Base-by-base conservation (phyloP, 2,797 vertebrate genomes). In the Sylvia borin region DNA sequence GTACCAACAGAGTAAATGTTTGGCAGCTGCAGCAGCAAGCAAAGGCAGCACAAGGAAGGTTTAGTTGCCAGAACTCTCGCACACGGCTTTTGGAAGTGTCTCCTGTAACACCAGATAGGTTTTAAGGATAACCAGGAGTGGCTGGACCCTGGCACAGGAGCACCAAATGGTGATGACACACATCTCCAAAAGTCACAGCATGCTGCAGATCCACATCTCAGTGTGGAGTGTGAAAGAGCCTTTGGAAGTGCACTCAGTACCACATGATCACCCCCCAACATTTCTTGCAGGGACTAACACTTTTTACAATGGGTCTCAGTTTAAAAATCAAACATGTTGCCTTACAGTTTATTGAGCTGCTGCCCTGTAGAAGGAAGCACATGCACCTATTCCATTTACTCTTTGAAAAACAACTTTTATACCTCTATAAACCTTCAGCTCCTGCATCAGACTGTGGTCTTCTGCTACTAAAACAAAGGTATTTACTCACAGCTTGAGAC, bases 401-500 rank as follows among this genome's bases (percentile, higher is more conserved):
- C 10, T 43, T 10, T 65, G 55, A 68, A 75, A 88, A 92, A 10
- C 48, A 93, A 10, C 67, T 78, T 87, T 68, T 85, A 68, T 10
- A 20, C n/a, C 61, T 48, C 38, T 78, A 75, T 57, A 90, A 92
- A 92, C 64, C 67, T 54, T 79, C 60, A 88, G 64, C 67, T 84
- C 27, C 82, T 73, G 34, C 72, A 82, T 71, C 83, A 85, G 40
- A 51, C 58, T 85, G 21, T 81, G 73, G 54, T 70, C 80, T 90
- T 84, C 90, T 25, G 7, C 77, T 96, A 70, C 67, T 90, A 54
- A 79, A 94, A 84, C 92, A 91, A 96, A 94, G 62, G 76, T 57
- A 78, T 94, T 96, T 82, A 90, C 93, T 92, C 93, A 74, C 89
- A 94, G 88, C 82, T 88, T 92, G 92, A 96, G 95, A 96, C 92